These are phyloP conservation scores for Phoeniculus purpureus DNA, from an alignment of 2,797 vertebrate species.

Conservation along the genomic window DNA sequence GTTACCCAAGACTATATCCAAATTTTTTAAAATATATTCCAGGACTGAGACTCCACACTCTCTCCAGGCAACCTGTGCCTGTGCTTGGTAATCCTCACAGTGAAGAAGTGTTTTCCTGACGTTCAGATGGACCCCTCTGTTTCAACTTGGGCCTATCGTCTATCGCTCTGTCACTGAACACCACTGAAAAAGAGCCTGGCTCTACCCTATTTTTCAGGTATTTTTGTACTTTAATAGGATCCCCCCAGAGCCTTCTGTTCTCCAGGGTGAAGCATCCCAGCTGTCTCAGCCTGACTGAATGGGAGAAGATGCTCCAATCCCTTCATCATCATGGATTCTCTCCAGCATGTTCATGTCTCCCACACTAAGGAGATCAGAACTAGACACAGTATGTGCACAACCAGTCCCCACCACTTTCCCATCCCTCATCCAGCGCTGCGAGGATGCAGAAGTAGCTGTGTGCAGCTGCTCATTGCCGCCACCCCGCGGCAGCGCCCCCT, in stretches of 20 bases:
- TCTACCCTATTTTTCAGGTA: neutral
- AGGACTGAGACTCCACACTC: neutral
- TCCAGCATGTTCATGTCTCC: neutral
- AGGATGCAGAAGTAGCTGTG: too few species aligned
- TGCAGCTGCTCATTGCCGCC: too few species aligned
- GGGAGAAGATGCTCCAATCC: neutral
- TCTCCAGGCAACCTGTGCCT: neutral
- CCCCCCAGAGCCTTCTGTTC: neutral
- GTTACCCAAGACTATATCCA: neutral
- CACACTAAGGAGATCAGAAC: neutral
- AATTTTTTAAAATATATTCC: neutral
- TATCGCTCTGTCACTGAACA: neutral
- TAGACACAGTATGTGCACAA: neutral
- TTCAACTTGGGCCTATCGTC: neutral
- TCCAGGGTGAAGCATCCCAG: neutral
- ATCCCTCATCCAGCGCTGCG: too few species aligned
- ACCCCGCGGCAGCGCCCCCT: too few species aligned
- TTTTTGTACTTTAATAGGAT: neutral
- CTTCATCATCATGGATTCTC: neutral
- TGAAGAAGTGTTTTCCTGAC: neutral
- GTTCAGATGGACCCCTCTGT: neutral
- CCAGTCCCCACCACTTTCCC: too few species aligned
- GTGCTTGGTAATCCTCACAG: neutral
- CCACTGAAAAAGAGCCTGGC: neutral
- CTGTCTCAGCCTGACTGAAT: neutral